Percentiles rank a stretch among this genome's conserved stretches.
Conservation (phyloP, 2,888 invertebrate species). For the Anthoptus insignis region DNA sequence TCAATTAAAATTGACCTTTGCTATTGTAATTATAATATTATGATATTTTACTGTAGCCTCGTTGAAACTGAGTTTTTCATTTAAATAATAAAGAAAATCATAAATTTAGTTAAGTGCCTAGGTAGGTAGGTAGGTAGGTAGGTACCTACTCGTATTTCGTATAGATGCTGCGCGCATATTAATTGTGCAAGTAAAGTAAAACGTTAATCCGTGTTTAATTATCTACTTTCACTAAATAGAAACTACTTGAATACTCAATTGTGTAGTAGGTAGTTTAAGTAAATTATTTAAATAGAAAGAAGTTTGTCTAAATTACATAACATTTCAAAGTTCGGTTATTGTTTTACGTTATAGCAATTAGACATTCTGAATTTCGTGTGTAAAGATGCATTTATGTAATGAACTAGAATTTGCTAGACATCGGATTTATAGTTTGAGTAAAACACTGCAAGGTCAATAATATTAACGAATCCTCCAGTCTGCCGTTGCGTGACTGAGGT, state of each 20-base stretch:
- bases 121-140: no score
- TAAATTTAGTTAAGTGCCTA: no score
- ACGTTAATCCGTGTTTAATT: conserved; percentile 14
- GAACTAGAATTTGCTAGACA: not conserved
- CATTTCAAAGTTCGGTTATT: no score
- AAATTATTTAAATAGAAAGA: not conserved
- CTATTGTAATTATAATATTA: not conserved
- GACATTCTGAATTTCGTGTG: no score
- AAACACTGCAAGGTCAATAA: conserved; percentile 63
- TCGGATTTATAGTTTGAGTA: conserved; percentile 3
- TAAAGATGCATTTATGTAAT: no score
- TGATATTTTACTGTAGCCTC: not conserved
- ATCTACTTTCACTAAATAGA: conserved; percentile 33
- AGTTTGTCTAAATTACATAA: no score
- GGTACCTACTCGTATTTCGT: not conserved
- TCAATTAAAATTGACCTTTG: not conserved
- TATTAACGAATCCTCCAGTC: conserved; percentile 57
- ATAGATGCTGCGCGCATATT: conserved; percentile 17
- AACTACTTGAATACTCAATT: conserved; percentile 12
- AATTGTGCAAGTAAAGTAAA: conserved; percentile 20
- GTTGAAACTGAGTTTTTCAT: not conserved
- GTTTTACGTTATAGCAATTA: no score
- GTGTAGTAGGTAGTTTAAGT: not conserved
- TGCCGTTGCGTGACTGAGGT: conserved; percentile 41
- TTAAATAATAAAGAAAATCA: not conserved